phyloP scores from a whole-genome alignment of 2,888 invertebrate genomes.

The Ophion costatus region DNA sequence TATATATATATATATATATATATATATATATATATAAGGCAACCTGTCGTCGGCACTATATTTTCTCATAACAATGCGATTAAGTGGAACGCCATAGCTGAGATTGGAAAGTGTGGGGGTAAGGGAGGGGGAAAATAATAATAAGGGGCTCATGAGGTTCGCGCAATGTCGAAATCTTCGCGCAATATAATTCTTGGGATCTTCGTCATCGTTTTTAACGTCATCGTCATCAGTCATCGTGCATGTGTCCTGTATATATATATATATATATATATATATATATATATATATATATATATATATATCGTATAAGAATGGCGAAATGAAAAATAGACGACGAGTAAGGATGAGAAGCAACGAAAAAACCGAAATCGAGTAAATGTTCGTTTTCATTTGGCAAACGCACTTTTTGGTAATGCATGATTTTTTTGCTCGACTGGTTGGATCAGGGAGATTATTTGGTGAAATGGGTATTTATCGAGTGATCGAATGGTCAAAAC shows the following conservation, averaged over 20 bases:
- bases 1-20: background rate
- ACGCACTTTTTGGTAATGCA: too few species aligned
- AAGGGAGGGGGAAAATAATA: background rate
- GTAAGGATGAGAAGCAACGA: background rate
- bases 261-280: background rate
- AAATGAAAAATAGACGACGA: background rate
- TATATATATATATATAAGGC: background rate
- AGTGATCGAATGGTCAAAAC: background rate
- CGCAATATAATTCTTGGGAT: conserved; percentile 23
- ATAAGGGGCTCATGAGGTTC: conserved; percentile 17
- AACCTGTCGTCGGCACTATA: conserved; percentile 23
- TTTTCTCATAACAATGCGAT: conserved; percentile 56
- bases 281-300: background rate
- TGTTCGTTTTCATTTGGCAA: background rate
- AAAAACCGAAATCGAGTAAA: background rate
- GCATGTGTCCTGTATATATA: too few species aligned
- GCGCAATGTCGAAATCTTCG: conserved; percentile 50
- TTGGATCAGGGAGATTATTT: too few species aligned
- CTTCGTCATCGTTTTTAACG: conserved; percentile 30
- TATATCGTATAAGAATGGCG: background rate
- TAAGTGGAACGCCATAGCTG: conserved; percentile 50
- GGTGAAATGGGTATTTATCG: background rate
- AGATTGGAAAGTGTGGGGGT: background rate
- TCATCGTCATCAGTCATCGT: background rate
- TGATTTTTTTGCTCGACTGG: background rate